A percentile compares a stretch with the other conserved stretches of the same genome.
These are phyloP conservation scores for Loris lydekkerianus DNA, from an alignment of 2,797 vertebrate genomes.

Conservation along the genomic window DNA sequence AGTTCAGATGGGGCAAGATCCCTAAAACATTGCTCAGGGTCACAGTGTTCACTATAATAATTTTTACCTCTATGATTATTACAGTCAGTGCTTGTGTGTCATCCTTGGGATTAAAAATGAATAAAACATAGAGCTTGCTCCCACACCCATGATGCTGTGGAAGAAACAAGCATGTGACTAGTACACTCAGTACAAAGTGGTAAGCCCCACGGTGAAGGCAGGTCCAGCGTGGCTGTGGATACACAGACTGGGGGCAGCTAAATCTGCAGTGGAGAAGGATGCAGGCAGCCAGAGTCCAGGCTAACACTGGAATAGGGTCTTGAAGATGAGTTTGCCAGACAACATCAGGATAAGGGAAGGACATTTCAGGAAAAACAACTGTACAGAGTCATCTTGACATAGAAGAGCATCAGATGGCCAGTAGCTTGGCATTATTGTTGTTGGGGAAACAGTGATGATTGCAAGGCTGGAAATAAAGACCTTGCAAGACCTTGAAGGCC, in stretches of 20 bases:
- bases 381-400: not conserved
- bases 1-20: not conserved
- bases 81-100: not conserved
- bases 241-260: not conserved
- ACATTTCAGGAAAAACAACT: not conserved
- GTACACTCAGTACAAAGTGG: not conserved
- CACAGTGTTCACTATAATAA: not conserved
- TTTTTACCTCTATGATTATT: not conserved
- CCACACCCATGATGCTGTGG: not conserved
- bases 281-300: not conserved
- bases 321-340: not conserved
- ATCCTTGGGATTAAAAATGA: not conserved
- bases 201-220: not conserved
- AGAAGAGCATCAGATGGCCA: not conserved
- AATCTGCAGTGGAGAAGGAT: not conserved
- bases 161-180: not conserved
- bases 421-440: not conserved
- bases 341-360: not conserved
- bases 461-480: constrained; percentile 2
- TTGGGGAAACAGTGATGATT: not conserved
- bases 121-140: not conserved
- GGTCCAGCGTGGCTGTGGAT: rapidly evolving
- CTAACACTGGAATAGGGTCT: not conserved
- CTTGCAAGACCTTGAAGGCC: not conserved
- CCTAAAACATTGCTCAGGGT: not conserved